Conservation (phyloP, 2,113 vertebrate species). For the Guaruba guarouba region DNA sequence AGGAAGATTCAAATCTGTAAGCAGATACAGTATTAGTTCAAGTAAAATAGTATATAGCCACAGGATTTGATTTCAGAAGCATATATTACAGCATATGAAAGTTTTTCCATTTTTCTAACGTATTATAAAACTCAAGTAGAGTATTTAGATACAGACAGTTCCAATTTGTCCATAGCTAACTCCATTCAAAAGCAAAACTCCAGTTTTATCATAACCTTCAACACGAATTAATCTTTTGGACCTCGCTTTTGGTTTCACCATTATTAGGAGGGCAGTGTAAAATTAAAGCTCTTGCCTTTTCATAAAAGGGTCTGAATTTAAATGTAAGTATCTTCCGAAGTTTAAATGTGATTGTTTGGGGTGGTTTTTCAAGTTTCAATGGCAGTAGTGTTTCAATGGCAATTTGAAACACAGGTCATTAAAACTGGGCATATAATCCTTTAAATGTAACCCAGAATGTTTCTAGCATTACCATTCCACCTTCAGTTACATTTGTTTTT, state of each 20-base stretch:
- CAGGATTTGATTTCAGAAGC: constrained; percentile 23
- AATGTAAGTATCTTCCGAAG: not conserved
- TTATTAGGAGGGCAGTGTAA: not conserved
- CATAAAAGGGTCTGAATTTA: not conserved
- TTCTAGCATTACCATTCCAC: not conserved
- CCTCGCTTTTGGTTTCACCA: not conserved
- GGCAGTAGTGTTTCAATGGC: not conserved
- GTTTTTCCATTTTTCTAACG: not conserved
- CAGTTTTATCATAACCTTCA: not conserved
- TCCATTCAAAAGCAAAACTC: not conserved
- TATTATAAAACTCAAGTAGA: not conserved
- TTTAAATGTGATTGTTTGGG: not conserved
- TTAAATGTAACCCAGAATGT: not conserved
- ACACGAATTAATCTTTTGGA: not conserved
- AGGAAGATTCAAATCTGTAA: constrained; percentile 43
- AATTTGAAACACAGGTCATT: not conserved
- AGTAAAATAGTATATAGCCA: not conserved
- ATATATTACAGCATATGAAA: not conserved
- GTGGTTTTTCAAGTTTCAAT: not conserved
- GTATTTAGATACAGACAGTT: not conserved
- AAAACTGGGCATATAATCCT: not conserved
- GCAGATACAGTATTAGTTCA: not conserved
- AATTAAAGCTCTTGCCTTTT: not conserved
- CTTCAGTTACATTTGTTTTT: not conserved
- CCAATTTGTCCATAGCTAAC: not conserved